phyloP scores from a whole-genome alignment of 2,888 invertebrate species.

The Scaptomyza flava region DNA sequence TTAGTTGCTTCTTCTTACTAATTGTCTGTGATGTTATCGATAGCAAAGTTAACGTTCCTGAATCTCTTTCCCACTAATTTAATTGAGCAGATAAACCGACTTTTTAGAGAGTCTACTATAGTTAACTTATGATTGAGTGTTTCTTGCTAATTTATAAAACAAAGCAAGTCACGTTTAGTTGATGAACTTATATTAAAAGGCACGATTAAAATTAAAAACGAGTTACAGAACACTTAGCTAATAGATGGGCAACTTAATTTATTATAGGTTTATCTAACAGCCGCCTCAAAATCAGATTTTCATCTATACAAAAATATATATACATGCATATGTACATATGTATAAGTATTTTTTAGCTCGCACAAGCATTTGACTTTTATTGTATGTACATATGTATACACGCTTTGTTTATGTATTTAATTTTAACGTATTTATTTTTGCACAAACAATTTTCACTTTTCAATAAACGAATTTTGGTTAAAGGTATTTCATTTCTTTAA shows the following conservation, averaged over 20 bases:
- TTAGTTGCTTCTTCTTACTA: slow-evolving; percentile 4
- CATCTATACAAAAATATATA: too few relatives aligned
- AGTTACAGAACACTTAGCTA: slow-evolving; percentile 1
- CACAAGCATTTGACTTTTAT: slow-evolving; percentile 24
- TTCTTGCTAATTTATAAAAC: slow-evolving; percentile 22
- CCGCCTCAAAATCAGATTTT: neutral
- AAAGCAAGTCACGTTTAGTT: slow-evolving; percentile 47
- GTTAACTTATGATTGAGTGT: slow-evolving; percentile 30
- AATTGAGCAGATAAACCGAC: neutral
- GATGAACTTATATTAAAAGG: neutral
- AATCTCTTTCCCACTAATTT: neutral
- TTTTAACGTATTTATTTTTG: slow-evolving; percentile 17
- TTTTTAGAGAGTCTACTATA: slow-evolving; percentile 12
- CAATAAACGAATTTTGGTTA: neutral
- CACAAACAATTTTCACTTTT: slow-evolving; percentile 25
- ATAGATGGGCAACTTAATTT: neutral
- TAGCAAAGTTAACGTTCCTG: neutral
- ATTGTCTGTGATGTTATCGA: neutral
- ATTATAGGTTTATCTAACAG: neutral
- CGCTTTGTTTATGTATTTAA: slow-evolving; percentile 14
- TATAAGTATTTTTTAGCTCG: neutral
- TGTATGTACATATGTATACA: slow-evolving; percentile 6
- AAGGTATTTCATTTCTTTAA: slow-evolving; percentile 21
- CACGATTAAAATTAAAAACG: slow-evolving; percentile 21
- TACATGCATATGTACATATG: too few relatives aligned